Base-by-base conservation (phyloP, 2,888 invertebrate genomes). In the Nudaria mundana region DNA sequence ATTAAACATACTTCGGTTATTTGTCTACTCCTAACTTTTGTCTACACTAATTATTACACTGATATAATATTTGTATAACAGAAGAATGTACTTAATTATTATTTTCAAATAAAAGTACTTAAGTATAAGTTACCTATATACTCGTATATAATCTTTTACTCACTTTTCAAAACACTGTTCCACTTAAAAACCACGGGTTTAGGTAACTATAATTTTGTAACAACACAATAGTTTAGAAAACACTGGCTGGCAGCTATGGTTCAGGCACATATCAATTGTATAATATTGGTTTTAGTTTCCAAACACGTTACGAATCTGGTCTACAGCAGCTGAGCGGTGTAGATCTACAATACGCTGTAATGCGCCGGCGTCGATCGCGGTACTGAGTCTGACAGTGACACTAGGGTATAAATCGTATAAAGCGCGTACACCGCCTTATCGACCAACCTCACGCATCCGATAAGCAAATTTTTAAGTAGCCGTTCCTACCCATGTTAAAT, bases 141-240 rank as follows among this genome's bases (percentile, higher is more conserved):
- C n/a, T n/a, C n/a, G n/a, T n/a, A n/a, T n/a, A n/a, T n/a, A n/a
- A n/a, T n/a, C n/a, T n/a, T n/a, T n/a, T n/a, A 59, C 62, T 47
- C 25, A 15, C 20, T 39, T 37, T 31, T 44, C 53, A 45, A 33
- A 48, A 42, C 39, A 46, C 34, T 37, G 30, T 30, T 61, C 52
- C 39, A 45, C 63, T 63, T 44, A 7, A 55, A 55, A 44, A 40
- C 64, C 71, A 76, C 72, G 71, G 56, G 59, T 66, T 70, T 50
- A 69, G 68, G 58, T 69, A 66, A 76, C 70, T 68, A 52, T 59
- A 69, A 60, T 44, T 63, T 65, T 65, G 65, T 71, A 76, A 78
- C 74, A 74, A 67, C 77, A 78, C 76, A 40, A 42, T 37, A 66
- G 76, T 81, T 83, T 78, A 65, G 56, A 63, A 84, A 82, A 81